These are phyloP conservation scores for Python bivittatus DNA, from an alignment of 2,113 vertebrate species.

Conservation along the genomic window DNA sequence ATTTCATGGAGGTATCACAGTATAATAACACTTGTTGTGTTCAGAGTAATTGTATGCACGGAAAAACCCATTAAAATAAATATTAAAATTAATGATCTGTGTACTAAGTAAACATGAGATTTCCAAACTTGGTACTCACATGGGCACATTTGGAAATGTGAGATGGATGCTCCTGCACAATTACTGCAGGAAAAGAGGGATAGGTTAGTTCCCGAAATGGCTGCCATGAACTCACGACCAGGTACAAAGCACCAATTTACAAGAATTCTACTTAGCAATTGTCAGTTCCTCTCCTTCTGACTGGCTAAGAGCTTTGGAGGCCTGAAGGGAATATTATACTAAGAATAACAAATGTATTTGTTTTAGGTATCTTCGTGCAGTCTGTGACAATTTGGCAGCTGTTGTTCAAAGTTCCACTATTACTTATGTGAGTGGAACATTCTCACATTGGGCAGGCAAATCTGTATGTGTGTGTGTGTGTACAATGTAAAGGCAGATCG, in stretches of 20 bases:
- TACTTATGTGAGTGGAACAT: neutral
- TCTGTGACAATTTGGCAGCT: neutral
- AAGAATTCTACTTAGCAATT: neutral
- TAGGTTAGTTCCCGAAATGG: neutral
- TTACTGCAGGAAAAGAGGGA: no score
- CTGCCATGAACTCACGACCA: neutral
- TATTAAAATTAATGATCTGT: constrained; percentile 52
- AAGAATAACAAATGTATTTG: neutral
- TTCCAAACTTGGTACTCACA: neutral
- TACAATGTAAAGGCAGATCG: neutral
- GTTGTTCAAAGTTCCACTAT: neutral
- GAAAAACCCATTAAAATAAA: constrained; percentile 28
- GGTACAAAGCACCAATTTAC: neutral
- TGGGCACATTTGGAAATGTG: neutral
- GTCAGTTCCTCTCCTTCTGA: neutral
- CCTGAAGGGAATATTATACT: neutral
- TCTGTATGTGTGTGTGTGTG: neutral
- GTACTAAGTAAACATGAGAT: neutral
- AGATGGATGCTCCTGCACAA: neutral
- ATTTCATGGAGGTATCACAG: constrained; percentile 22
- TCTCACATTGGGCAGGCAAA: neutral
- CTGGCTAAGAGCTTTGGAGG: neutral
- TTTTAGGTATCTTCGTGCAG: neutral
- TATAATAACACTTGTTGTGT: accelerated
- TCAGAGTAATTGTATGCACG: accelerated